phyloP scores from a whole-genome alignment of 2,113 vertebrate genomes.

The Grallaria varia region DNA sequence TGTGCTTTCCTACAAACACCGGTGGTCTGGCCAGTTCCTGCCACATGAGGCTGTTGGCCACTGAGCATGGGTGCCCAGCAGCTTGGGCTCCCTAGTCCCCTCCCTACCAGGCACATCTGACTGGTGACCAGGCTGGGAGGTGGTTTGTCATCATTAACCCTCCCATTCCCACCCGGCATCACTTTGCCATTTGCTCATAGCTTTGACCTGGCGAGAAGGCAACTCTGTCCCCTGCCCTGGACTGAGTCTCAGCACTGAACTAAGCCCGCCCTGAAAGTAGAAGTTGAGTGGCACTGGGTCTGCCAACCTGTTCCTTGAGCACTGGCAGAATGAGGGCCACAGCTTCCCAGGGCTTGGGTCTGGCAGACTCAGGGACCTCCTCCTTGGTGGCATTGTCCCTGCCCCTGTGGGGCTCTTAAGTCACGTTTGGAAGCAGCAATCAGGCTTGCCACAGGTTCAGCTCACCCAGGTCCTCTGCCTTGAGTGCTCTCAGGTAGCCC shows the following conservation, averaged over 20 bases:
- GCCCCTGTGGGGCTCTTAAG: fast-evolving
- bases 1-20: background rate
- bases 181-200: fast-evolving
- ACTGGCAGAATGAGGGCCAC: fast-evolving
- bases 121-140: background rate
- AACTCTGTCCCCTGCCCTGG: background rate
- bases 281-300: background rate
- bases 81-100: background rate
- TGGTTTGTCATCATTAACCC: background rate
- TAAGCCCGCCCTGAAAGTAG: fast-evolving
- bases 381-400: background rate
- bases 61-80: fast-evolving
- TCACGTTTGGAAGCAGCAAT: fast-evolving
- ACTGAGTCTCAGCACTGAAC: background rate
- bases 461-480: fast-evolving
- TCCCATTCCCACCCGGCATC: fast-evolving
- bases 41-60: fast-evolving
- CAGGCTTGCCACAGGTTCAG: background rate
- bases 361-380: background rate
- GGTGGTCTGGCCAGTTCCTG: fast-evolving
- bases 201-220: background rate
- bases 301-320: background rate
- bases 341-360: background rate
- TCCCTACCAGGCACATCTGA: background rate
- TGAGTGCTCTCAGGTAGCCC: background rate